Percentiles rank a stretch among this genome's conserved stretches.
Evolutionary conservation across 2,113 vertebrate genomes (phyloP).

Genomic region (Tiliqua scincoides): DNA sequence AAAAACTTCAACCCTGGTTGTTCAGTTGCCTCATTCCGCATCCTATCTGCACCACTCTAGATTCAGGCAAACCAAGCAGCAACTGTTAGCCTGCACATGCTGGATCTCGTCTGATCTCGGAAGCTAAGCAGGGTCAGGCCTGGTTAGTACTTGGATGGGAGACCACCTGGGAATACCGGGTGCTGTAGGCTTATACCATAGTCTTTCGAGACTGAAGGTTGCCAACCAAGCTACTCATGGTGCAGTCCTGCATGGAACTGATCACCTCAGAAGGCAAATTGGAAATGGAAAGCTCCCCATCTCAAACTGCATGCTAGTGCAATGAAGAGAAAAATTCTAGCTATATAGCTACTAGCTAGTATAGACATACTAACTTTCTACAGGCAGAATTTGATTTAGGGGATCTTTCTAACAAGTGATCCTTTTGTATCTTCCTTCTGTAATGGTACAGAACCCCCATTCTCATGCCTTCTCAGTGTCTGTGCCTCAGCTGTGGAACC

Average conservation of each 20-base stretch:
- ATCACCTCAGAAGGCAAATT: neutral
- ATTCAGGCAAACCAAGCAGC: no score
- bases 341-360: neutral
- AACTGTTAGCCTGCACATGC: no score
- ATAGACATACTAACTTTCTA: neutral
- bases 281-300: neutral
- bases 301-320: neutral
- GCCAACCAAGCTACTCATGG: neutral
- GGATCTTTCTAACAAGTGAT: neutral
- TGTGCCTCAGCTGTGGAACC: no score
- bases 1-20: neutral
- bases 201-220: no score
- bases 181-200: no score
- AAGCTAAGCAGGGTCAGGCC: no score
- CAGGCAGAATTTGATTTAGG: neutral
- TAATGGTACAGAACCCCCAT: neutral
- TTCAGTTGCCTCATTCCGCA: neutral
- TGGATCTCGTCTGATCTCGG: no score
- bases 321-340: neutral
- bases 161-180: no score
- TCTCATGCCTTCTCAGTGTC: neutral
- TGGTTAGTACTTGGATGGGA: no score
- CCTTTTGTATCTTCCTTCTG: neutral
- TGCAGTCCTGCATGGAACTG: neutral
- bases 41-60: neutral